These are phyloP conservation scores for Lepus americanus DNA, from an alignment of 2,113 vertebrate species.

Conservation along the genomic window DNA sequence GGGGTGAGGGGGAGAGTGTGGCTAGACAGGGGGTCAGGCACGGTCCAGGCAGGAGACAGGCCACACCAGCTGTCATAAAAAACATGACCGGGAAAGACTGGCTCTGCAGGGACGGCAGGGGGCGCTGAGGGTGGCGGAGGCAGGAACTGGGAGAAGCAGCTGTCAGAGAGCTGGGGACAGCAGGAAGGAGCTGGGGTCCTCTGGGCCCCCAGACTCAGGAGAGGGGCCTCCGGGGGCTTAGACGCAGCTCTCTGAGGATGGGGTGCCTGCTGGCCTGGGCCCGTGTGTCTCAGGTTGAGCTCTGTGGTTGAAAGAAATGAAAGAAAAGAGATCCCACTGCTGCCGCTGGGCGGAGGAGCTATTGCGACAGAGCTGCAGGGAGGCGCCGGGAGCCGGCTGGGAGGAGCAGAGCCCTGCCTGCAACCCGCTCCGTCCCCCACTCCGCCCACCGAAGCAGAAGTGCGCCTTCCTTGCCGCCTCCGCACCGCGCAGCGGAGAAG, in stretches of 20 bases:
- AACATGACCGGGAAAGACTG: not conserved
- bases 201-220: not conserved
- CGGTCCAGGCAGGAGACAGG: not conserved
- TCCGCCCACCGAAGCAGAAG: not conserved
- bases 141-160: not conserved
- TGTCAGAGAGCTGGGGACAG: no score
- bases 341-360: not conserved
- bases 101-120: no score
- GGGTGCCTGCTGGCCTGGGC: not conserved
- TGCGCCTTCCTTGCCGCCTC: not conserved
- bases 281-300: not conserved
- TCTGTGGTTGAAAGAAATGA: not conserved
- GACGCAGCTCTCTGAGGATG: not conserved
- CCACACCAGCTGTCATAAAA: not conserved
- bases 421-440: not conserved
- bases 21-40: not conserved
- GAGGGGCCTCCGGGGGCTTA: not conserved
- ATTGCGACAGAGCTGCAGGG: fast-evolving
- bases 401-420: no score
- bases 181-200: not conserved
- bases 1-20: fast-evolving
- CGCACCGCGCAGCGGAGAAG: not conserved
- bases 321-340: not conserved
- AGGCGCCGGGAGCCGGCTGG: not conserved
- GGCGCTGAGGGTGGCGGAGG: not conserved